Evolutionary conservation across 2,888 invertebrate species (phyloP).

Genomic region (Lagria hirta): DNA sequence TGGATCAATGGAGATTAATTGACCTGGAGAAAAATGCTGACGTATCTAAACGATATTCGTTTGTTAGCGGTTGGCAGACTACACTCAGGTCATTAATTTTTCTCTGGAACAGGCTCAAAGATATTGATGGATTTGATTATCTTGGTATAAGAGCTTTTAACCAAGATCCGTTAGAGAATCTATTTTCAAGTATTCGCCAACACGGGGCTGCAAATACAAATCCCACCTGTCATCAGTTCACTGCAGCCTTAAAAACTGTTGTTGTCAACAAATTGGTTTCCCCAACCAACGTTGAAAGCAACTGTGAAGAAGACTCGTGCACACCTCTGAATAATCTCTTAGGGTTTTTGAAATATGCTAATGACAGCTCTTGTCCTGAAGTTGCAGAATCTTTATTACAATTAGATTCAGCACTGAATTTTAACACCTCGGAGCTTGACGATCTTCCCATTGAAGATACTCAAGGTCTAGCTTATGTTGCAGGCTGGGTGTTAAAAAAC

Average conservation of each 20-base stretch:
- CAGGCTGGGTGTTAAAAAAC: conserved; percentile 7
- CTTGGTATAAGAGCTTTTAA: not conserved
- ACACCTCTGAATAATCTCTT: not conserved
- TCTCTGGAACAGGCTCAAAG: not conserved
- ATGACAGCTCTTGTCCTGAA: not conserved
- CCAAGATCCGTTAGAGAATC: conserved; percentile 4
- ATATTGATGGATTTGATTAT: conserved; percentile 2
- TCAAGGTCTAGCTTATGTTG: conserved; percentile 6
- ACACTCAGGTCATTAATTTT: not conserved
- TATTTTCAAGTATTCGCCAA: conserved; percentile 8
- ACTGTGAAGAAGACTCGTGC: conserved; percentile 7
- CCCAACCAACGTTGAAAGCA: not conserved
- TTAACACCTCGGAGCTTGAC: conserved; percentile 2
- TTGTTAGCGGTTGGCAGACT: not conserved
- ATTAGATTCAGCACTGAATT: not conserved
- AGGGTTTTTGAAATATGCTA: conserved; percentile 2
- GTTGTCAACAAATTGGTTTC: conserved; percentile 9
- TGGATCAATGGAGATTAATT: conserved; percentile 1
- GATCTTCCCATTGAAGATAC: conserved; percentile 1
- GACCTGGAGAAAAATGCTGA: not conserved
- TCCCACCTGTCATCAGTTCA: conserved; percentile 10
- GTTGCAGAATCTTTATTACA: not conserved
- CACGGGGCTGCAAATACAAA: conserved; percentile 4
- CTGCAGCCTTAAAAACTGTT: conserved; percentile 10
- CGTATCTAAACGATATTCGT: not conserved